A percentile compares a stretch with the other conserved stretches of the same genome.
Conservation (phyloP, 2,888 invertebrate species). For the Teleogryllus oceanicus region DNA sequence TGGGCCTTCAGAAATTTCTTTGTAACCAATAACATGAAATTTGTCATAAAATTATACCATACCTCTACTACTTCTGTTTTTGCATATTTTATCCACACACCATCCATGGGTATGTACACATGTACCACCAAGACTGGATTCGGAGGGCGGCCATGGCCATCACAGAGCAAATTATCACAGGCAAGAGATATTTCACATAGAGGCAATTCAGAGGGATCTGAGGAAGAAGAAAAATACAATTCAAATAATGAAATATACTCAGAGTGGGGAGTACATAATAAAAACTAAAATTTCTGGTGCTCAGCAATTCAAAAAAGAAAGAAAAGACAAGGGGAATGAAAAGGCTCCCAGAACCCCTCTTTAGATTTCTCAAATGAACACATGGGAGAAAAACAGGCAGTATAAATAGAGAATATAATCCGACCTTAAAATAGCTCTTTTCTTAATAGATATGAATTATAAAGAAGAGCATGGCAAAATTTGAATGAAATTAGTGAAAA, state of each 20-base stretch:
- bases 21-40: neutral
- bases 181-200: constrained; percentile 81
- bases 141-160: constrained; percentile 79
- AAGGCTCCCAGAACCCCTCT: too few species aligned
- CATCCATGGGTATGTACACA: constrained; percentile 57
- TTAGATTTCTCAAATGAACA: too few species aligned
- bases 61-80: constrained; percentile 87
- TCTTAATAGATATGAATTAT: too few species aligned
- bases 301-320: too few species aligned
- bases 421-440: too few species aligned
- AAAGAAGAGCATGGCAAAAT: too few species aligned
- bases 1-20: too few species aligned
- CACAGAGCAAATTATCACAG: constrained; percentile 86
- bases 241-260: constrained; percentile 29
- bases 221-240: constrained; percentile 18
- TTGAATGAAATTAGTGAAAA: too few species aligned
- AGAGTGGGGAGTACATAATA: constrained; percentile 11
- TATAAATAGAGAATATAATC: too few species aligned
- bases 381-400: too few species aligned
- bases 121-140: constrained; percentile 78
- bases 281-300: too few species aligned
- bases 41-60: constrained; percentile 38
- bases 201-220: constrained; percentile 80
- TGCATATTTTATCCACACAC: constrained; percentile 77
- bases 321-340: too few species aligned